Percentiles rank a stretch among this genome's conserved stretches.
phyloP scores from a whole-genome alignment of 1,140 invertebrate genomes.

The Drosophila grimshawi region DNA sequence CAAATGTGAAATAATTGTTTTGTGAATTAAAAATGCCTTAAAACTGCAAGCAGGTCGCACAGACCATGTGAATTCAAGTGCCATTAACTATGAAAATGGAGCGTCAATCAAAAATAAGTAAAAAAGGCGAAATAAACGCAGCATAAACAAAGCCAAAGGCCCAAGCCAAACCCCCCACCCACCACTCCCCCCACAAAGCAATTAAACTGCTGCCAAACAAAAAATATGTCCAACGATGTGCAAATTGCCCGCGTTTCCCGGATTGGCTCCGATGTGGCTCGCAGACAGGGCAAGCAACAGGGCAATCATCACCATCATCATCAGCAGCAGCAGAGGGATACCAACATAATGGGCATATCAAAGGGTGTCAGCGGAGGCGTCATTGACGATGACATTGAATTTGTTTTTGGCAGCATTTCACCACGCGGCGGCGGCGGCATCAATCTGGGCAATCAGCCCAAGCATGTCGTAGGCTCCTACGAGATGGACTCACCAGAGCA shows the following conservation, averaged over 20 bases:
- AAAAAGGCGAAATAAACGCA: conserved; percentile 17
- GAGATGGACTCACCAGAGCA: conserved; percentile 75
- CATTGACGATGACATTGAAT: conserved; percentile 59
- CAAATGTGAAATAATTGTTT: conserved; percentile 20
- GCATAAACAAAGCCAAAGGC: conserved; percentile 21
- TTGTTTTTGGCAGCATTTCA: conserved; percentile 75
- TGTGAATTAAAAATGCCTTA: conserved; percentile 75
- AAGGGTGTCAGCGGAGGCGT: conserved; percentile 49
- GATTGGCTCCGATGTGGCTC: conserved; percentile 54
- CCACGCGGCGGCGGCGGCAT: conserved; percentile 48
- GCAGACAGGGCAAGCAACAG: conserved; percentile 49
- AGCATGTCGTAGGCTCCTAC: conserved; percentile 49
- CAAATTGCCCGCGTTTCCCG: conserved; percentile 79
- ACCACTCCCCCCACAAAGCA: conserved; percentile 4
- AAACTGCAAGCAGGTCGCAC: conserved; percentile 26
- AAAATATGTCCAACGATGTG: conserved; percentile 78
- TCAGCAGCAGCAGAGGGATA: conserved; percentile 20
- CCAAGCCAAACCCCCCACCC: conserved; percentile 20
- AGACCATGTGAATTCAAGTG: conserved; percentile 38
- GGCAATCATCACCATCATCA: conserved; percentile 41
- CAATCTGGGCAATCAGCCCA: conserved; percentile 24
- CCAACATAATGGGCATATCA: conserved; percentile 29
- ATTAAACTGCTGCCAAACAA: neutral
- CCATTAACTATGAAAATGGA: conserved; percentile 47
- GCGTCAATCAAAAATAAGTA: conserved; percentile 60